Conservation (phyloP, 1,140 invertebrate species). For the Ectropis grisescens region DNA sequence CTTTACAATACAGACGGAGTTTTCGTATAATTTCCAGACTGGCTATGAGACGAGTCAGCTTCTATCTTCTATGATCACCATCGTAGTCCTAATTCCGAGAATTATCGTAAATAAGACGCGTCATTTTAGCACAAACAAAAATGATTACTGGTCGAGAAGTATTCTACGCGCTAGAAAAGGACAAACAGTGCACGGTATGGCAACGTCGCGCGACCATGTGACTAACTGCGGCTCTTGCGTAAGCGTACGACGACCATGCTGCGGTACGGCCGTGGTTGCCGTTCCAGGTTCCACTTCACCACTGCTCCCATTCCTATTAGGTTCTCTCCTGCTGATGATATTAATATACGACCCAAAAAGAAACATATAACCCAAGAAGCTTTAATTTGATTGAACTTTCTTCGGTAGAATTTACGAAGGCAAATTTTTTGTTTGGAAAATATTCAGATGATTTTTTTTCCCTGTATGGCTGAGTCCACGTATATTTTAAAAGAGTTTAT, state of each 20-base stretch:
- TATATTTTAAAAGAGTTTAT: too few relatives aligned
- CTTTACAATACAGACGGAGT: too few relatives aligned
- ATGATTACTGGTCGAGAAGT: conserved; percentile 36
- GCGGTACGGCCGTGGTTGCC: conserved; percentile 18
- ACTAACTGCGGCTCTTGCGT: conserved; percentile 59
- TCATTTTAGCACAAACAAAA: conserved; percentile 62
- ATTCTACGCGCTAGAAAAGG: conserved; percentile 42
- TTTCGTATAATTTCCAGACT: too few relatives aligned
- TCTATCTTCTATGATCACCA: too few relatives aligned
- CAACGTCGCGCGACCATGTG: conserved; percentile 60
- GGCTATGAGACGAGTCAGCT: too few relatives aligned
- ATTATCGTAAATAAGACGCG: conserved; percentile 53
- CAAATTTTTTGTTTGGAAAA: too few relatives aligned
- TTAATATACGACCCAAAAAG: too few relatives aligned
- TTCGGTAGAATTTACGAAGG: too few relatives aligned
- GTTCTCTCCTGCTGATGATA: conserved; percentile 28
- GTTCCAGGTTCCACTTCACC: background rate
- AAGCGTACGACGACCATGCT: conserved; percentile 57
- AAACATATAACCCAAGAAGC: too few relatives aligned
- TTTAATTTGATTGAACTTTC: conserved; percentile 24
- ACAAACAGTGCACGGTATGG: conserved; percentile 35
- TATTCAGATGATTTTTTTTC: too few relatives aligned
- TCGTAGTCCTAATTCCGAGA: conserved; percentile 52
- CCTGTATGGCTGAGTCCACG: too few relatives aligned
- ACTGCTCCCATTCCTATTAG: conserved; percentile 19